Percentiles rank a stretch among this genome's conserved stretches.
Evolutionary conservation across 2,113 vertebrate species (phyloP).

Genomic region (Brachypteracias leptosomus): DNA sequence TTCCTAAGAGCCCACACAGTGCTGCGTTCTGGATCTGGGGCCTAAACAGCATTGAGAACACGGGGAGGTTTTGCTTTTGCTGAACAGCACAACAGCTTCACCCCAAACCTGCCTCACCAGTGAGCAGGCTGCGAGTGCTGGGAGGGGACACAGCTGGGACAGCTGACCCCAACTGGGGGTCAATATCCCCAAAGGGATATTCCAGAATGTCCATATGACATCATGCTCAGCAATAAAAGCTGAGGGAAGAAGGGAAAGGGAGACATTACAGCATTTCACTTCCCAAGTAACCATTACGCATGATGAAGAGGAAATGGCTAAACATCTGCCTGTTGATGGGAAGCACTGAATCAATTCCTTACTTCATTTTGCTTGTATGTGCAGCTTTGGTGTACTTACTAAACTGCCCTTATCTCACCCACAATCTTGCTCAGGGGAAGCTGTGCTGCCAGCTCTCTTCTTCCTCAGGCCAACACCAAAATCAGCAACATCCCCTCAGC

Average conservation of each 20-base stretch:
- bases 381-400: neutral
- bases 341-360: neutral
- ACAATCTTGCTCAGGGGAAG: neutral
- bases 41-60: no score
- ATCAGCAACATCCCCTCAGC: no score
- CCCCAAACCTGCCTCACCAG: accelerated
- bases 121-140: accelerated
- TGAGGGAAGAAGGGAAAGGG: neutral
- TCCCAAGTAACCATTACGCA: accelerated
- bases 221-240: accelerated
- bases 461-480: no score
- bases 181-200: neutral
- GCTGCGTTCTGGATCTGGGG: neutral
- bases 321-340: neutral
- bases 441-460: no score
- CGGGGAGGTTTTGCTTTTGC: neutral
- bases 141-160: neutral
- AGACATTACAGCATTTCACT: accelerated
- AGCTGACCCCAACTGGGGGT: neutral
- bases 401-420: neutral
- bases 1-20: accelerated
- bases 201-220: accelerated
- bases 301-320: neutral
- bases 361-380: neutral
- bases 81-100: accelerated